Base-by-base conservation (phyloP, 2,113 vertebrate species). In the Gavialis gangeticus region DNA sequence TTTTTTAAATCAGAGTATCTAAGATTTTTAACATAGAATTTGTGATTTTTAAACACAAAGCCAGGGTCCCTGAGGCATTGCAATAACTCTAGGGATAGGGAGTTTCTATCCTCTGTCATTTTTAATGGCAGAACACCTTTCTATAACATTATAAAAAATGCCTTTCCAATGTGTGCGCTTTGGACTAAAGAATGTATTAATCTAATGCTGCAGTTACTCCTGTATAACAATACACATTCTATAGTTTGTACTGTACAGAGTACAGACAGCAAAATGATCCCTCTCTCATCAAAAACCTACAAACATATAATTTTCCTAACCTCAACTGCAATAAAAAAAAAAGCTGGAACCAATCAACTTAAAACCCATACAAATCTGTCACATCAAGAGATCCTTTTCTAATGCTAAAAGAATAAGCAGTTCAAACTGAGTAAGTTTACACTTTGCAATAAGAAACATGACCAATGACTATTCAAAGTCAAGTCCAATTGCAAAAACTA, bases 121-220 rank as follows among this genome's bases (percentile, higher is more conserved):
- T 27, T 62, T 62, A 62, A 62, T 24, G 22, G 21, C 18, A 62
- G 60, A 62, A 46, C 46, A 46, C 46, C 46, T 46, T 46, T 46
- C 46, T 46, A 46, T 46, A 46, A 46, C 9, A 46, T 46, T n/a
- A 0, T 24, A 80, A 62, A 12, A 54, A 81, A 81, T 6, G 64
- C 5, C 14, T 64, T 21, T 30, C 46, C 46, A 46, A 46, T 9
- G 46, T 9, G 46, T 46, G 46, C 46, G 46, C 9, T 46, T 46
- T 4, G 2, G 1, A 79, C 22, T 3, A 54, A 57, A 46, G 7
- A 12, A 19, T 6, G 3, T 1, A 5, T 8, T 13, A 25, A 66
- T 10, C 37, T 60, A 56, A 4, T 8, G 7, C 21, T 66, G n/a
- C n/a, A 82, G 2, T 3, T 13, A 27, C 46, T 46, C 7, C 46